A percentile compares a stretch with the other conserved stretches of the same genome.
Conservation (phyloP, 2,888 invertebrate genomes). For the Trissolcus brochymenae region DNA sequence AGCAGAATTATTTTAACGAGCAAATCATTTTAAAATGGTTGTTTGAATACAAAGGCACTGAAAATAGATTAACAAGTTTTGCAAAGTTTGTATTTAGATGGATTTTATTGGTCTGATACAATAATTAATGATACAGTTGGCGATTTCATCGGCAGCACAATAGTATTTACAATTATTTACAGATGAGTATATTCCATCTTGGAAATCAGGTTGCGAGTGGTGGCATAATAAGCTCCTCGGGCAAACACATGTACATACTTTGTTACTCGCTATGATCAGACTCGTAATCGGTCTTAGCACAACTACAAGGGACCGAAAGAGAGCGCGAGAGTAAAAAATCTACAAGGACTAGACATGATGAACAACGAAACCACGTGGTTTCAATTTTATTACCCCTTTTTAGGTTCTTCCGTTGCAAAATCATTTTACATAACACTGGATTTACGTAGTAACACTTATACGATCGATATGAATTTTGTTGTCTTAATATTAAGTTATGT, state of each 20-base stretch:
- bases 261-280: background rate
- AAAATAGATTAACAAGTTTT: no score
- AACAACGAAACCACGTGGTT: constrained; percentile 57
- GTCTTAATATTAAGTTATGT: constrained; percentile 57
- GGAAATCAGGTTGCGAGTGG: background rate
- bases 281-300: constrained; percentile 23
- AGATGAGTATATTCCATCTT: constrained; percentile 55
- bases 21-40: no score
- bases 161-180: constrained; percentile 72
- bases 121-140: background rate
- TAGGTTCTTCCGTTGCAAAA: constrained; percentile 3
- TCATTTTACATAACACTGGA: constrained; percentile 25
- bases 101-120: no score
- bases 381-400: background rate
- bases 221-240: background rate
- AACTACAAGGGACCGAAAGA: constrained; percentile 32
- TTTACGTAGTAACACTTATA: constrained; percentile 59
- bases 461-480: constrained; percentile 55
- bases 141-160: constrained; percentile 68
- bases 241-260: background rate
- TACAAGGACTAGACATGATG: constrained; percentile 67
- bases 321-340: constrained; percentile 48
- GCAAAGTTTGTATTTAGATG: background rate
- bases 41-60: no score
- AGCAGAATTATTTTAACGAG: background rate